Base-by-base conservation (phyloP, 2,888 invertebrate species). In the Aphrophora alni region DNA sequence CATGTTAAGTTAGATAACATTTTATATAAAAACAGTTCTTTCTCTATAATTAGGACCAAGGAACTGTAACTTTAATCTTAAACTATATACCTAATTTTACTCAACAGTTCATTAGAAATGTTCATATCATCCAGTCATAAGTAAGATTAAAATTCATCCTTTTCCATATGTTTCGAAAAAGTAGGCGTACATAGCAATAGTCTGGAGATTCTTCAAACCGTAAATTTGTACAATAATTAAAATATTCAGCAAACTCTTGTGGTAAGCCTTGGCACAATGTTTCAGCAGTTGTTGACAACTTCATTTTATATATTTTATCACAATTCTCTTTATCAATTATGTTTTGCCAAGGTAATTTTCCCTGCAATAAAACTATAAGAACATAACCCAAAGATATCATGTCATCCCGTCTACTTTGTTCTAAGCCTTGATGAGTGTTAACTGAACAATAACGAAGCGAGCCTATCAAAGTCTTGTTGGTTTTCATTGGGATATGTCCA, bases 341-440 rank as follows among this genome's bases (percentile, higher is more conserved):
- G 17, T 72, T 72, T 73, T 44, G 33, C 27, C 70, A 24, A 33
- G 25, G 24, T n/a, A 26, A 38, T 17, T 33, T 78, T 12, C 26
- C n/a, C 38, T 5, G 26, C n/a, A 27, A 27, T 75, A 26, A 75
- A 59, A 5, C 51, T 10, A 59, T 27, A 59, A 26, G 33, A 75
- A 24, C 27, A 72, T 75, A 78, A 73, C 33, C 75, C 59, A 51
- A 51, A 44, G 68, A 80, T 76, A 81, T 80, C 73, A 59, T 4
- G 10, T 59, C 59, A 59, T 59, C 59, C n/a, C 59, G n/a, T 59
- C 59, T 59, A 21, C 59, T 59, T 21, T 21, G 59, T n/a, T 59
- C 21, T 21, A 59, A 59, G 21, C 59, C n/a, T 21, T 21, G 21
- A 14, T 59, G 59, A 21, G 5, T 5, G 21, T 59, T 59, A n/a